Evolutionary conservation across 2,113 vertebrate genomes (phyloP).

Genomic region (Nothocercus nigrocapillus): DNA sequence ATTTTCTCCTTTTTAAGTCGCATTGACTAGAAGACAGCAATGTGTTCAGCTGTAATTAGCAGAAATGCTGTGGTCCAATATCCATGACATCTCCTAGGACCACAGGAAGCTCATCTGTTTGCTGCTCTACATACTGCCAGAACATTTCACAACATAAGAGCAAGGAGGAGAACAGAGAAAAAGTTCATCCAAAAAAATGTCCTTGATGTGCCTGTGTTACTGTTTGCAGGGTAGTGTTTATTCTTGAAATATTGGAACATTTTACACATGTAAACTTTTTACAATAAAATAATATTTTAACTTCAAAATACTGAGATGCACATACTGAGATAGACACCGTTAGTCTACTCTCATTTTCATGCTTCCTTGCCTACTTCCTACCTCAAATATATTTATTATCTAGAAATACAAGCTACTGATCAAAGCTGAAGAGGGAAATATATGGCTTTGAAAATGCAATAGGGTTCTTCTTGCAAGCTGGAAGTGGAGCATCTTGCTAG

Average conservation of each 20-base stretch:
- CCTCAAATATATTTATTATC: neutral
- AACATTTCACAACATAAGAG: conserved; percentile 2
- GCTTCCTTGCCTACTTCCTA: neutral
- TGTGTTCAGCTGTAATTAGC: neutral
- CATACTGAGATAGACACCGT: neutral
- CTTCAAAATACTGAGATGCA: neutral
- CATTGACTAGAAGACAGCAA: neutral
- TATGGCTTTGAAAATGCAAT: neutral
- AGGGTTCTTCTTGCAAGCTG: neutral
- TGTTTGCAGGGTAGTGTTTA: neutral
- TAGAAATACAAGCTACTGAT: neutral
- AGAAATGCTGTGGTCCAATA: neutral
- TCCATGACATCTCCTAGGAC: neutral
- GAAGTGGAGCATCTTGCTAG: neutral
- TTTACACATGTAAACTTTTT: neutral
- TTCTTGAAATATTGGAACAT: neutral
- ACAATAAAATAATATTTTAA: neutral
- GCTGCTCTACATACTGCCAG: conserved; percentile 9
- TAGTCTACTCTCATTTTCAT: neutral
- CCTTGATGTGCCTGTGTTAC: neutral
- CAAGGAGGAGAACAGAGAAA: neutral
- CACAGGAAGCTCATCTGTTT: conserved; percentile 13
- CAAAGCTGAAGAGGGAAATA: neutral
- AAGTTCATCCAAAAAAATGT: conserved; percentile 37
- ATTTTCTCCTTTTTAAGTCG: conserved; percentile 37